Conservation (phyloP, 2,113 vertebrate genomes). For the Corythornis cristatus region DNA sequence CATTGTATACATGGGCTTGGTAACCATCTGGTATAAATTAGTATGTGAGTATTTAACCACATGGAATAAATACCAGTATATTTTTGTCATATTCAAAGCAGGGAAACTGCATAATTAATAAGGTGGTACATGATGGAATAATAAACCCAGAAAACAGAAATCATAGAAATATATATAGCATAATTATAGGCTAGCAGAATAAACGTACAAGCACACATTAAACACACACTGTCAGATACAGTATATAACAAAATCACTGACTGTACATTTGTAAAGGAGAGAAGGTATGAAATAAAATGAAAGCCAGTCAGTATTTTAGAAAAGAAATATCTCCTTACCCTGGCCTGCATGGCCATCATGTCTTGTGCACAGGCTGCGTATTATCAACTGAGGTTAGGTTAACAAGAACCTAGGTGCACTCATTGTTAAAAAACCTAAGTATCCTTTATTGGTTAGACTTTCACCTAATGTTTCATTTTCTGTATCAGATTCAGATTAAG, state of each 20-base stretch:
- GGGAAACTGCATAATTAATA: neutral
- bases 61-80: slow-evolving; percentile 1
- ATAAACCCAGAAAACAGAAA: slow-evolving; percentile 3
- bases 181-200: neutral
- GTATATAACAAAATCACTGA: neutral
- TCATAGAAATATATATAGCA: neutral
- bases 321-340: neutral
- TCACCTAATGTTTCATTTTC: neutral
- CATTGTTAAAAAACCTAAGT: neutral
- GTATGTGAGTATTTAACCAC: neutral
- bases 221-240: neutral
- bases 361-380: neutral
- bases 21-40: slow-evolving; percentile 11
- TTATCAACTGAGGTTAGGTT: neutral
- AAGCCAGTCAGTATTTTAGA: neutral
- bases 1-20: neutral
- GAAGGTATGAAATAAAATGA: neutral
- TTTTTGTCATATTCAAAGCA: neutral
- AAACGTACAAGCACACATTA: neutral
- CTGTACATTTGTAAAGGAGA: neutral
- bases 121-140: neutral
- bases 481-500: neutral
- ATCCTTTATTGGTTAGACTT: neutral
- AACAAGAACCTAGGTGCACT: neutral
- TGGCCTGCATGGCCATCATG: accelerated